Evolutionary conservation across 2,113 vertebrate species (phyloP).

Genomic region (Elephantulus edwardii): DNA sequence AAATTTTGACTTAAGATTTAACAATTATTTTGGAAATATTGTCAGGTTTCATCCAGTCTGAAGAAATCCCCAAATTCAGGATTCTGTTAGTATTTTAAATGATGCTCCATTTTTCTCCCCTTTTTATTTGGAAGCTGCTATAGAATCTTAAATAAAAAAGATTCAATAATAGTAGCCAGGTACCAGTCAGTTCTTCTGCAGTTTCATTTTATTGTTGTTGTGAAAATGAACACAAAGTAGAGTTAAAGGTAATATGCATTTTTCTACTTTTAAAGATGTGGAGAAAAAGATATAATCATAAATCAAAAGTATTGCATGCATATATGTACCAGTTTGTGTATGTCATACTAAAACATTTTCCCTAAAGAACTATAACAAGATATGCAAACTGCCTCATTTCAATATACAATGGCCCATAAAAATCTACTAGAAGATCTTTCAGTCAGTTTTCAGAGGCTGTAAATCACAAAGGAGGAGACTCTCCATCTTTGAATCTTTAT

Average conservation of each 20-base stretch:
- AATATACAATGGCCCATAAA: too few species aligned
- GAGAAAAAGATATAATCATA: too few species aligned
- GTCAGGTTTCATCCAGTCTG: background rate
- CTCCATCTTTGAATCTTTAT: too few species aligned
- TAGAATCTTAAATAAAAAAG: background rate
- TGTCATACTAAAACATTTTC: too few species aligned
- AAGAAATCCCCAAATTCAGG: background rate
- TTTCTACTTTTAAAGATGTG: too few species aligned
- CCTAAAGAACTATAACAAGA: too few species aligned
- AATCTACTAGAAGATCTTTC: too few species aligned
- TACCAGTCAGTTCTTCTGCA: background rate
- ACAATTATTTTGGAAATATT: background rate
- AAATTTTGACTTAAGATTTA: background rate
- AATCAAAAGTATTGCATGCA: too few species aligned
- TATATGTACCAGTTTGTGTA: too few species aligned
- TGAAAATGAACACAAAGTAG: conserved; percentile 7
- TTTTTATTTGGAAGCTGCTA: background rate
- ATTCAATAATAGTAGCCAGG: background rate
- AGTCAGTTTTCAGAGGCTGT: too few species aligned
- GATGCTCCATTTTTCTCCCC: background rate
- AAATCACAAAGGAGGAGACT: too few species aligned
- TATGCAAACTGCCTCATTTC: too few species aligned
- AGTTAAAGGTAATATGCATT: background rate
- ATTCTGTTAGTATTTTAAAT: background rate
- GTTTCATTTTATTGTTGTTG: background rate